Base-by-base conservation (phyloP, 2,797 vertebrate genomes). In the Coccyzus lansbergi region DNA sequence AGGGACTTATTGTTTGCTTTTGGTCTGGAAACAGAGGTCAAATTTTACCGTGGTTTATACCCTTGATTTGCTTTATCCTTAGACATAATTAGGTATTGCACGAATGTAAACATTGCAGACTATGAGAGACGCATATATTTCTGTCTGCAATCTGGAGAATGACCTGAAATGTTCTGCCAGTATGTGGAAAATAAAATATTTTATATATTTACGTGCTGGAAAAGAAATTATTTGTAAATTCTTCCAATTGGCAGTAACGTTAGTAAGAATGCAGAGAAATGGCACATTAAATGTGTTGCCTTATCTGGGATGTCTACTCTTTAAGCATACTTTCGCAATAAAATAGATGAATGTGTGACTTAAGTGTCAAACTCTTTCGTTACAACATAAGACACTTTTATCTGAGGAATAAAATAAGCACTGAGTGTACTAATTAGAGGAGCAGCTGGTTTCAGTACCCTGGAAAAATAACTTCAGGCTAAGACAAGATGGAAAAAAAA, bases 281-380 rank as follows among this genome's bases (percentile, higher is more conserved):
- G 86, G 78, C 91, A 92, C 78, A 74, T 84, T 63, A 80, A 86
- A 92, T 94, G 92, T 94, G 94, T 75, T 72, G 70, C 86, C 56
- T 90, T 84, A 33, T 79, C 83, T 82, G 68, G 48, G 83, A 59
- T 93, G 83, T 75, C 59, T 90, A 10, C 55, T 52, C 77, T 67
- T 86, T 36, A 44, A 93, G 86, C 77, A 88, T 63, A 40, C 52
- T 78, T 92, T 75, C 2, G 38, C 85, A 48, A 72, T 88, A 63
- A 92, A 95, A 82, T 55, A 86, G 91, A 95, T 70, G 49, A 92
- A 96, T 93, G 96, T 88, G 86, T 87, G 93, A 91, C 75, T 95
- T 52, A 77, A 92, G 92, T 91, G 91, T 96, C 95, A 94, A 90
- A 89, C 48, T 40, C 60, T 92, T 94, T 91, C 5, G 0, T 34